Conservation (phyloP, 2,797 vertebrate genomes). For the Bradypodion ventrale region DNA sequence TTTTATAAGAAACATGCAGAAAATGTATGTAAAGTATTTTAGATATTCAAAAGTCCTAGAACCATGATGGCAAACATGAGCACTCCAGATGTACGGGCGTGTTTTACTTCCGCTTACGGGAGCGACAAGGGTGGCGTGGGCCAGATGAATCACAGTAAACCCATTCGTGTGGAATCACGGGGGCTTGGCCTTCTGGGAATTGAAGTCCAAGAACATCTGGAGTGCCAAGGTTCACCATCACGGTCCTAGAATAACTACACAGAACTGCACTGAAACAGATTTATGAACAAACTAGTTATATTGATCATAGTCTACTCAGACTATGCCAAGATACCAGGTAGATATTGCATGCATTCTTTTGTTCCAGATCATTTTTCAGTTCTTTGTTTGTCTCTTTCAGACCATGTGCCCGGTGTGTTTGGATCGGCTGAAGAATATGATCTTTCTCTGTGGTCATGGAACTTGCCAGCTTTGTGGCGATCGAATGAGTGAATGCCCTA, state of each 20-base stretch:
- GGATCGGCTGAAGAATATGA: constrained; percentile 99
- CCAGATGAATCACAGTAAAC: too few species aligned
- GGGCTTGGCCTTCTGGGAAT: too few species aligned
- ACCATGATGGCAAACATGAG: too few species aligned
- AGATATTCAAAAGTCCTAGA: neutral
- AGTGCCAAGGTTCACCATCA: too few species aligned
- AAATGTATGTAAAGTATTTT: neutral
- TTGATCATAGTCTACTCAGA: neutral
- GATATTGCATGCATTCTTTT: neutral
- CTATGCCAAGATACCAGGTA: too few species aligned
- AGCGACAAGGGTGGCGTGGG: too few species aligned
- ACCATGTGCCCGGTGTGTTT: constrained; percentile 99
- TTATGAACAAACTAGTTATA: too few species aligned
- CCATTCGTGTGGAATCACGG: too few species aligned
- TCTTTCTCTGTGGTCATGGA: constrained; percentile 98
- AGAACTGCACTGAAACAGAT: neutral
- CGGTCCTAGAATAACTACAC: neutral
- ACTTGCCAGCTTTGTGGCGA: constrained; percentile 98
- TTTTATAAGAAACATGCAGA: neutral
- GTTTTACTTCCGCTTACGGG: too few species aligned
- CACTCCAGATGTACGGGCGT: too few species aligned
- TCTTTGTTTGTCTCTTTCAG: constrained; percentile 74
- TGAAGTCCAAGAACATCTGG: too few species aligned
- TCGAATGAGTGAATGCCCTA: constrained; percentile 99
- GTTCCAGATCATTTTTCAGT: neutral